Evolutionary conservation across 1,140 invertebrate species (phyloP), one percentile per base, ranked within the genome.

Genomic region (Lucilia cuprina): DNA sequence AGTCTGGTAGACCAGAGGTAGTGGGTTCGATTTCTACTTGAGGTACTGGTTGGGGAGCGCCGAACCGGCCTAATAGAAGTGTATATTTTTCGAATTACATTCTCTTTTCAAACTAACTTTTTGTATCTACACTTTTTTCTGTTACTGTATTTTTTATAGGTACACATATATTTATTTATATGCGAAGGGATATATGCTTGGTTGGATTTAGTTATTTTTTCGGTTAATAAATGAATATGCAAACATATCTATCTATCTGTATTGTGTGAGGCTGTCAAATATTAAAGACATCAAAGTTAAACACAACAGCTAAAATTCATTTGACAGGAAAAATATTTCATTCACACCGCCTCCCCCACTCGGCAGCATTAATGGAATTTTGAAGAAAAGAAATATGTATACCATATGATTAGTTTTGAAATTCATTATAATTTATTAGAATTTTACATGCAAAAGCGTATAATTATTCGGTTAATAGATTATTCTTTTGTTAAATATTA

Each of bases 101-200:
- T n/a, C n/a, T n/a, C n/a, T n/a, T n/a, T n/a, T n/a, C n/a, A n/a
- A n/a, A n/a, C n/a, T n/a, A n/a, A n/a, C n/a, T n/a, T n/a, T n/a
- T n/a, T n/a, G 5, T 60, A 17, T 17, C 5, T n/a, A 60, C 12
- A 60, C 55, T 60, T 60, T 5, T 41, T 41, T 7, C 41, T 41
- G 0, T 41, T 10, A 41, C 41, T 41, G 41, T 41, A 8, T 10
- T 41, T 41, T 5, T 41, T 41, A 41, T 41, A 41, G 41, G 41
- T 30, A 30, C 25, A 30, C 3, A 30, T 41, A 41, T 41, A 41
- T 41, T 41, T 41, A 55, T 17, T 55, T 55, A 13, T 55, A 21
- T 70, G 65, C 12, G 65, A 55, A 21, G 65, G 65, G 65, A 70
- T 70, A 70, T 70, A 70, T 70, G 65, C n/a, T 70, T 70, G n/a